Evolutionary conservation across 2,113 vertebrate genomes (phyloP), one percentile per base, ranked within the genome.

Genomic region (Microcebus murinus): DNA sequence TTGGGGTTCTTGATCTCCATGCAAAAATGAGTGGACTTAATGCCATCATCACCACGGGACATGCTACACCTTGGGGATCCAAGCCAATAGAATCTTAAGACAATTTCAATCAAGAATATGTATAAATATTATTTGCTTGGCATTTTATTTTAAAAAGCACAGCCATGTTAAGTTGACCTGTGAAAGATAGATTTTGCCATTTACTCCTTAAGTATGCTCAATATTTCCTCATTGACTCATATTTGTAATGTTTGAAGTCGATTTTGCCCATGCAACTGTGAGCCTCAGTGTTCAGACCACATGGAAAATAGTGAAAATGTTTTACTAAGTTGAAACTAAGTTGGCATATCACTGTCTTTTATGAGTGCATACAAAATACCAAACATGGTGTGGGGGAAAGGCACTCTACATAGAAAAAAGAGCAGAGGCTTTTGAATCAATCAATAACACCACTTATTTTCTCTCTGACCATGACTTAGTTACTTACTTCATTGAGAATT

Each of bases 41-140:
- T 42, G 8, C 31, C 7, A 5, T 84, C 59, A 18, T 77, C 21
- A 48, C 18, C 4, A 2, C 0, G 8, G 20, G 55, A 17, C 29
- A 50, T 57, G 8, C 0, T 20, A 71, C 3, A 36, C 21, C 9
- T 52, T 57, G 59, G 65, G 3, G 6, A 55, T 88, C 15, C 6
- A 42, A 31, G 65, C 45, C 65, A 25, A 42, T 29, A 55, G 79
- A 61, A 36, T 70, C n/a, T 76, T 9, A 61, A 81, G n/a, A 29
- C 45, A 25, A 48, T 31, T 87, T 52, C 21, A 63, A 14, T 87
- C 27, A 74, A 50, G 50, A 89, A 42, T 52, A 79, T 45, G 29
- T 50, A 1, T 34, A 93, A 74, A 48, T n/a, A 42, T 21, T 63
- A 5, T 50, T 87, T 80, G 21, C 65, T 76, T 87, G 8, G 6